phyloP scores from a whole-genome alignment of 2,797 vertebrate species.

The Propithecus perrieri region DNA sequence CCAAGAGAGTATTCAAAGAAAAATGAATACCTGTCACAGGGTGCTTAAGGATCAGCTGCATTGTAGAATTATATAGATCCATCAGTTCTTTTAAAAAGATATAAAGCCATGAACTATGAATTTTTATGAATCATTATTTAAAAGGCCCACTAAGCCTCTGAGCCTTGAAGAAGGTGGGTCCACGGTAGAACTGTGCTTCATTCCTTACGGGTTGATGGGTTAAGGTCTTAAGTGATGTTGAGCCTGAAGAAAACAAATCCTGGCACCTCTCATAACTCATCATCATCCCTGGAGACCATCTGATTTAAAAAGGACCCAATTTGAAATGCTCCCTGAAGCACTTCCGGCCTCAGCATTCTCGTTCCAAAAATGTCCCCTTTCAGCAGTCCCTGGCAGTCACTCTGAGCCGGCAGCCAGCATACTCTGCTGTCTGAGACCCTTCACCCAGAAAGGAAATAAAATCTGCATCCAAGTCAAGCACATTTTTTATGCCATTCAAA shows the following conservation, averaged over 20 bases:
- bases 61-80: background rate
- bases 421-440: background rate
- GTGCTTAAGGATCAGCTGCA: background rate
- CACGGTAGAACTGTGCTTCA: background rate
- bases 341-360: background rate
- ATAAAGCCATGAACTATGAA: background rate
- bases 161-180: background rate
- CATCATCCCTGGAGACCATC: background rate
- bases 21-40: background rate
- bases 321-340: background rate
- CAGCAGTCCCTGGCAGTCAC: background rate
- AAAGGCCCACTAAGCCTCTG: background rate
- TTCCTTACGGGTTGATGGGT: background rate
- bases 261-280: background rate
- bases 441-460: constrained; percentile 2
- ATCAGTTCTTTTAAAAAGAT: background rate
- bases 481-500: background rate
- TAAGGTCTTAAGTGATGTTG: background rate
- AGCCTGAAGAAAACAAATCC: background rate
- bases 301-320: constrained; percentile 5
- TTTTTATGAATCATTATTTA: background rate
- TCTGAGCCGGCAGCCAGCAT: background rate
- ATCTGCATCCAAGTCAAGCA: background rate
- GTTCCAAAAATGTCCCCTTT: background rate
- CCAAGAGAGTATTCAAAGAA: background rate